These are phyloP conservation scores for Neodiprion lecontei DNA, from an alignment of 1,140 invertebrate genomes.

Conservation along the genomic window DNA sequence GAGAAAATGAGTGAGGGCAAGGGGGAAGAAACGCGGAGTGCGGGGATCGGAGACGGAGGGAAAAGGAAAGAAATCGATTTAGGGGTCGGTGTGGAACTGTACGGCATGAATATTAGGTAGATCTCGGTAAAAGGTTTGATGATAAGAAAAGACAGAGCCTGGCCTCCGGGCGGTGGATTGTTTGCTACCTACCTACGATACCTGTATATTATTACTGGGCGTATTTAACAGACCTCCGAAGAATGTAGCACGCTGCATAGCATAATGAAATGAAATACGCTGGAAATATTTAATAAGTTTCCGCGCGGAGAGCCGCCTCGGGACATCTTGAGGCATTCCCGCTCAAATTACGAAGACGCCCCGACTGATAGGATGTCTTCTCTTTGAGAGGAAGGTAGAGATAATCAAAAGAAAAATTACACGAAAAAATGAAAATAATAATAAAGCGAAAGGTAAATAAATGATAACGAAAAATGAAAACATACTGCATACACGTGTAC, in stretches of 20 bases:
- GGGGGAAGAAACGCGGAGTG: too few relatives aligned
- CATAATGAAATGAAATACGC: constrained; percentile 49
- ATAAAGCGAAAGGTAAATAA: neutral
- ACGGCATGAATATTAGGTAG: neutral
- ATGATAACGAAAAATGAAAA: too few relatives aligned
- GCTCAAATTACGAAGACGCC: neutral
- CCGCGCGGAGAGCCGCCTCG: constrained; percentile 19
- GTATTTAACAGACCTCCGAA: constrained; percentile 36
- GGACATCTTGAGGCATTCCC: neutral
- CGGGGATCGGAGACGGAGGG: neutral
- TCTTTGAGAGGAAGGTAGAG: neutral
- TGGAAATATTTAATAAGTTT: constrained; percentile 53
- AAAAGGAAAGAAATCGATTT: neutral
- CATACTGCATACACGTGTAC: too few relatives aligned
- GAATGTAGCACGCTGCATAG: constrained; percentile 35
- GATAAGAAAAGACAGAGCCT: neutral
- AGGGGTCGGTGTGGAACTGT: neutral
- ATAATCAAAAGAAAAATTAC: neutral
- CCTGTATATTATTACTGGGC: neutral
- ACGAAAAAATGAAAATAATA: neutral
- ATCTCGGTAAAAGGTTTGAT: constrained; percentile 1
- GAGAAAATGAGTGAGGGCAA: too few relatives aligned
- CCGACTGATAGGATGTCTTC: neutral
- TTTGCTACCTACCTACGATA: neutral
- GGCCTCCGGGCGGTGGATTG: neutral